A percentile compares a stretch with the other conserved stretches of the same genome.
Evolutionary conservation across 2,797 vertebrate species (phyloP).

Genomic region (Capromys pilorides): DNA sequence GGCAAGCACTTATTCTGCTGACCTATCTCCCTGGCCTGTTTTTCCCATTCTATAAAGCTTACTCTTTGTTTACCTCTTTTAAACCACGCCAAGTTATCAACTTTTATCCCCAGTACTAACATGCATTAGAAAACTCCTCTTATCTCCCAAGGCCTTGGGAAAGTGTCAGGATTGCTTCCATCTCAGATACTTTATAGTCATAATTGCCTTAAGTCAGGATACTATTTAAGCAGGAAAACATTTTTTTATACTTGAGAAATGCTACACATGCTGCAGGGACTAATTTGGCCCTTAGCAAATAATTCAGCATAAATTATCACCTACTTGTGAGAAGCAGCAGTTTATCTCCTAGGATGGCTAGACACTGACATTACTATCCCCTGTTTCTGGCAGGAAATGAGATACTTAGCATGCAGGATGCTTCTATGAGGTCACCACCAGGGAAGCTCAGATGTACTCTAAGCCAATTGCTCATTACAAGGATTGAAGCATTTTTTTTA

Average conservation of each 20-base stretch:
- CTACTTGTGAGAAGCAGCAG: constrained; percentile 45
- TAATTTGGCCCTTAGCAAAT: constrained; percentile 60
- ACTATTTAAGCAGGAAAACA: constrained; percentile 61
- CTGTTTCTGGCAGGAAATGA: constrained; percentile 8
- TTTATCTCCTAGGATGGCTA: constrained; percentile 36
- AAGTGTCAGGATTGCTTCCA: constrained; percentile 8
- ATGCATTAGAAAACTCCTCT: constrained; percentile 50
- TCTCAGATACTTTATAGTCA: constrained; percentile 4
- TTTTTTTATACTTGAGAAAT: constrained; percentile 58
- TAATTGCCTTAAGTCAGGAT: constrained; percentile 55
- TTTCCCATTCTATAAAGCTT: not conserved
- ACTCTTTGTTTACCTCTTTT: constrained; percentile 23
- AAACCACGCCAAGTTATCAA: constrained; percentile 16
- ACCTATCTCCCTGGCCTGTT: too few species aligned
- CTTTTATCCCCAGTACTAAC: constrained; percentile 23
- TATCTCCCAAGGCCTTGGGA: not conserved
- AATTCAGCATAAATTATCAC: constrained; percentile 57
- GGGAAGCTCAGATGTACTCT: constrained; percentile 41
- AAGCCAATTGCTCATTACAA: constrained; percentile 41
- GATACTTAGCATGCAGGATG: not conserved
- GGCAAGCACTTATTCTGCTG: too few species aligned
- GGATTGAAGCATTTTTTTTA: constrained; percentile 42
- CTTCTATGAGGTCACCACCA: not conserved
- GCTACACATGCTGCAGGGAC: not conserved
- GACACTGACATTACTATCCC: not conserved